These are phyloP conservation scores for Drosophila basisetae DNA, from an alignment of 2,888 invertebrate genomes.

Conservation along the genomic window DNA sequence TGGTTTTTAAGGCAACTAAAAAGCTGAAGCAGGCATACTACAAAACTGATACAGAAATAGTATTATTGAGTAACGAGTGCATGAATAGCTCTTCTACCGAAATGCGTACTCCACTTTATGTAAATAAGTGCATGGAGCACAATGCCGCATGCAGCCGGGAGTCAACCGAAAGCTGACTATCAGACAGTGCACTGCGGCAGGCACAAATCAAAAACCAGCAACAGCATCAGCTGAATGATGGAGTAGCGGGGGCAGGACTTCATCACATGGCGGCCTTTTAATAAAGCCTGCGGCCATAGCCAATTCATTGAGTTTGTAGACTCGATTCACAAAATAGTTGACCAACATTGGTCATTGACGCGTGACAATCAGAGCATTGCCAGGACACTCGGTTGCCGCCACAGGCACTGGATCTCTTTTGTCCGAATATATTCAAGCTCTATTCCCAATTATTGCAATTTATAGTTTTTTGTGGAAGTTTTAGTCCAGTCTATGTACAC, in stretches of 20 bases:
- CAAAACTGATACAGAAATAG: not conserved
- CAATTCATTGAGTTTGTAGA: slow-evolving; percentile 37
- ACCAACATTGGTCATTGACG: slow-evolving; percentile 62
- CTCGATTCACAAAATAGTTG: slow-evolving; percentile 27
- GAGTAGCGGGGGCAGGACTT: not conserved
- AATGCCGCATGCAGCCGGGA: slow-evolving; percentile 20
- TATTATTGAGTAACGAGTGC: slow-evolving; percentile 20
- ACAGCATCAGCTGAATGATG: not conserved
- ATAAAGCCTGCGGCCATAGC: slow-evolving; percentile 38
- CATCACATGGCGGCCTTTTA: slow-evolving; percentile 53
- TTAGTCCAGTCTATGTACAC: slow-evolving; percentile 4
- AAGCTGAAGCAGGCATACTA: slow-evolving; percentile 1
- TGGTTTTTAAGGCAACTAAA: slow-evolving; percentile 50
- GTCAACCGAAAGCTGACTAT: slow-evolving; percentile 57
- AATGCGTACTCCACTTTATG: slow-evolving; percentile 28
- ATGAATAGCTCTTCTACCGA: slow-evolving; percentile 3
- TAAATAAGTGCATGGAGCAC: slow-evolving; percentile 35
- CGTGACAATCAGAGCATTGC: slow-evolving; percentile 56
- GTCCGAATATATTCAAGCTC: not conserved
- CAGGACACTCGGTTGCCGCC: slow-evolving; percentile 15
- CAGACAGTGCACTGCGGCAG: slow-evolving; percentile 25
- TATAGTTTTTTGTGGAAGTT: slow-evolving; percentile 40
- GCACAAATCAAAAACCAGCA: slow-evolving; percentile 5
- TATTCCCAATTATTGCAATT: slow-evolving; percentile 36
- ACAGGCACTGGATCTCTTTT: slow-evolving; percentile 2